Base-by-base conservation (phyloP, 2,797 vertebrate genomes). In the Micrastur ruficollis region DNA sequence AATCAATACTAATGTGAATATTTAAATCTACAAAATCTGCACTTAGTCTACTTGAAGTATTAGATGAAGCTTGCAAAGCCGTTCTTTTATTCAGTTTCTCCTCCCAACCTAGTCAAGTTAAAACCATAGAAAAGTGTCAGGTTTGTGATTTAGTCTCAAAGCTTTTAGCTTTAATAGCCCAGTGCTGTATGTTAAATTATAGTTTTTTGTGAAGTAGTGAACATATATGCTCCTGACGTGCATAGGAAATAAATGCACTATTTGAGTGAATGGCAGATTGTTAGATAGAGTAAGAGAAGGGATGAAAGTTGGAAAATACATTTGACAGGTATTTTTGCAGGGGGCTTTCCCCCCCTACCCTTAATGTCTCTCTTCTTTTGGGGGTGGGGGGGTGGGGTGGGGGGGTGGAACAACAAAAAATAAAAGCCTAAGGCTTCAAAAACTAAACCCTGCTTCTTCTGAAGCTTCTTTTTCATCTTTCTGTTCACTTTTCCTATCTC, bases 161-260 rank as follows among this genome's bases (percentile, higher is more conserved):
- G 90, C 90, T 96, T 97, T 97, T 95, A 96, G 68, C 31, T 91
- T 78, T 96, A 93, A 96, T 93, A 97, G 86, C 36, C 53, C 6
- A 18, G 31, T 87, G 67, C 82, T 96, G 50, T 53, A 80, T 90
- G 81, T 73, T 94, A 97, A 97, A 95, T 95, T 91, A 73, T 6
- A 96, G 27, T 25, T 94, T 84, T 95, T 97, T 94, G 49, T 91
- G 40, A 95, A 93, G 70, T 26, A 65, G 31, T 42, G 86, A 97
- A 93, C 81, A 95, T 89, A 66, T 23, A 93, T 75, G 72, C 20
- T 92, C 36, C 89, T 94, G 61, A 96, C 46, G 19, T 91, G 71
- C 34, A 50, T 5, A 52, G 53, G 32, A 97, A 92, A 97, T 95
- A 96, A 97, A 96, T 53, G 36, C 46, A 70, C 9, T 36, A 61